A percentile compares a stretch with the other conserved stretches of the same genome.
phyloP scores from a whole-genome alignment of 2,888 invertebrate genomes.

The Synergus gifuensis region DNA sequence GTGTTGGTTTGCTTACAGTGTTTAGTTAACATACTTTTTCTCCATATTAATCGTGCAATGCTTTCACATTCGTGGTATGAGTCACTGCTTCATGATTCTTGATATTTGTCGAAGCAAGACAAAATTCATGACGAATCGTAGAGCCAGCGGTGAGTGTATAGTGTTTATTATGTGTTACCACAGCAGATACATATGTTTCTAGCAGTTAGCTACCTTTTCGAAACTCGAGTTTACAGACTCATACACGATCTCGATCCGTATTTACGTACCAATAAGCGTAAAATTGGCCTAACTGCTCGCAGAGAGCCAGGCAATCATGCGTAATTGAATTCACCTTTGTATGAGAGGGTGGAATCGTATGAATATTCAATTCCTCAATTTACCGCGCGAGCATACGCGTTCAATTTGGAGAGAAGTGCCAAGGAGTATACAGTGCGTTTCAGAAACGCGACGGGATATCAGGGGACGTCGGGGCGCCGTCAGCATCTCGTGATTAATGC shows the following conservation, averaged over 20 bases:
- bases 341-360: slow-evolving; percentile 65
- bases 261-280: slow-evolving; percentile 76
- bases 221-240: slow-evolving; percentile 36
- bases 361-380: slow-evolving; percentile 69
- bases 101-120: slow-evolving; percentile 14
- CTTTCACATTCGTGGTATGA: background rate
- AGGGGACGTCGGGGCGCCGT: slow-evolving; percentile 25
- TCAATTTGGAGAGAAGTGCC: slow-evolving; percentile 46
- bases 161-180: no score
- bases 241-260: slow-evolving; percentile 56
- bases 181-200: no score
- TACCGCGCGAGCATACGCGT: slow-evolving; percentile 46
- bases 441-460: slow-evolving; percentile 33
- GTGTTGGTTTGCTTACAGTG: no score
- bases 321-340: slow-evolving; percentile 76
- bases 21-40: background rate
- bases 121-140: slow-evolving; percentile 18
- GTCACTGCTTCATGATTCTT: background rate
- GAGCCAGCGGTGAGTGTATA: background rate
- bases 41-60: background rate
- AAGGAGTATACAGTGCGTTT: slow-evolving; percentile 36
- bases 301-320: slow-evolving; percentile 71
- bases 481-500: slow-evolving; percentile 38
- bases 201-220: background rate
- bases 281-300: slow-evolving; percentile 73